Conservation (phyloP, 2,888 invertebrate species). For the Atrina japonica region DNA sequence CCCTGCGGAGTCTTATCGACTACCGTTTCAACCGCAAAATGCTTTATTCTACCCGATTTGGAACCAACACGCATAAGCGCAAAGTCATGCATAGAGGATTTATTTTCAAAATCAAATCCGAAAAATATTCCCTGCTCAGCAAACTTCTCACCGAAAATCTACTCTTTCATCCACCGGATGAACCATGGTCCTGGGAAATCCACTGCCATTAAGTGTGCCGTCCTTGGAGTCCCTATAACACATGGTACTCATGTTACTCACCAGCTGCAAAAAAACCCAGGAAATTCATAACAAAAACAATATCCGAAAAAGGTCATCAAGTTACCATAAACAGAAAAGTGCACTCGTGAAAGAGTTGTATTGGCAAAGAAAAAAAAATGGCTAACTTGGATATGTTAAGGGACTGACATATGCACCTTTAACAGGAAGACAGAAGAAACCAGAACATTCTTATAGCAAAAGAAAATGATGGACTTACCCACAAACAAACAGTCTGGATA, state of each 20-base stretch:
- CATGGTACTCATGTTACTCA: background rate
- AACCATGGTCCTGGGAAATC: slow-evolving; percentile 17
- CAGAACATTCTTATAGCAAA: too few species aligned
- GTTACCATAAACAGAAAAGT: background rate
- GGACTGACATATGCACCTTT: background rate
- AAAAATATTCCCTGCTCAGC: background rate
- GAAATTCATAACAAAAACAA: background rate
- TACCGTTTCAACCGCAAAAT: background rate
- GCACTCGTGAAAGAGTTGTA: background rate
- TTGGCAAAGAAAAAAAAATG: background rate
- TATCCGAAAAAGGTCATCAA: background rate
- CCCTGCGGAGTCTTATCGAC: background rate
- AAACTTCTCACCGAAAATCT: slow-evolving; percentile 3
- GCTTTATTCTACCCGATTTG: background rate
- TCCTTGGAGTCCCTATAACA: background rate
- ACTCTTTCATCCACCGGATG: background rate
- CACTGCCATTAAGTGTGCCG: background rate
- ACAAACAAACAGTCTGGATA: too few species aligned
- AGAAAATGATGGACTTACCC: too few species aligned
- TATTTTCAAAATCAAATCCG: slow-evolving; percentile 16
- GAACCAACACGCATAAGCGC: slow-evolving; percentile 2
- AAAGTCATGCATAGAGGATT: slow-evolving; percentile 14
- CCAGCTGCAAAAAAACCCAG: slow-evolving; percentile 1
- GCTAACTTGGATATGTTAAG: background rate
- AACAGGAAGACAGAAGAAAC: too few species aligned